These are phyloP conservation scores for Leptopilina clavipes DNA, from an alignment of 1,140 invertebrate genomes.

Conservation along the genomic window DNA sequence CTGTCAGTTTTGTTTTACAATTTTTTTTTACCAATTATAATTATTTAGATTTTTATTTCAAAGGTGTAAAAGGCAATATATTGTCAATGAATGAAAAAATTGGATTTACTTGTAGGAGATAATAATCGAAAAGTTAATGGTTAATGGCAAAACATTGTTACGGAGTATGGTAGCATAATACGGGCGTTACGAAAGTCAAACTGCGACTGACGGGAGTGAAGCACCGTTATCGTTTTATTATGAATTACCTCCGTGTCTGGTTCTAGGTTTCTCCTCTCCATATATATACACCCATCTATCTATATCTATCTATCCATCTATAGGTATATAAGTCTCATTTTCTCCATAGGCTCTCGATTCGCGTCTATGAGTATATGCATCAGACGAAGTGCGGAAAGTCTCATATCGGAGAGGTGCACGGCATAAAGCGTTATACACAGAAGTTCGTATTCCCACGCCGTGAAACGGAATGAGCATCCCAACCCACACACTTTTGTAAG, in stretches of 20 bases:
- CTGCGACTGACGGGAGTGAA: constrained; percentile 41
- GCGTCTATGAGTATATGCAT: too few species aligned
- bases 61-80: too few species aligned
- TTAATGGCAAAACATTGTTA: constrained; percentile 4
- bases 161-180: constrained; percentile 5
- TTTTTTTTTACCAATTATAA: too few species aligned
- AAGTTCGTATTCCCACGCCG: constrained; percentile 62
- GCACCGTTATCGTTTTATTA: constrained; percentile 45
- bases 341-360: not conserved
- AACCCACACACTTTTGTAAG: not conserved
- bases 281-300: too few species aligned
- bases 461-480: constrained; percentile 51
- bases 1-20: too few species aligned
- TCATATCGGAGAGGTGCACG: constrained; percentile 19
- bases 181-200: constrained; percentile 30
- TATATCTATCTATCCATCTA: constrained; percentile 38
- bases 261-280: constrained; percentile 37
- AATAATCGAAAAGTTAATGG: too few species aligned
- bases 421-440: constrained; percentile 30
- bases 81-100: too few species aligned
- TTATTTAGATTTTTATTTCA: too few species aligned
- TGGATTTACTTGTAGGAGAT: too few species aligned
- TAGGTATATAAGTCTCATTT: constrained; percentile 13
- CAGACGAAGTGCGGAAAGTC: constrained; percentile 39
- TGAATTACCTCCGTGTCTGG: constrained; percentile 40